A percentile compares a stretch with the other conserved stretches of the same genome.
These are phyloP conservation scores for Thysanoteuthis rhombus DNA, from an alignment of 2,888 invertebrate genomes.

Conservation along the genomic window DNA sequence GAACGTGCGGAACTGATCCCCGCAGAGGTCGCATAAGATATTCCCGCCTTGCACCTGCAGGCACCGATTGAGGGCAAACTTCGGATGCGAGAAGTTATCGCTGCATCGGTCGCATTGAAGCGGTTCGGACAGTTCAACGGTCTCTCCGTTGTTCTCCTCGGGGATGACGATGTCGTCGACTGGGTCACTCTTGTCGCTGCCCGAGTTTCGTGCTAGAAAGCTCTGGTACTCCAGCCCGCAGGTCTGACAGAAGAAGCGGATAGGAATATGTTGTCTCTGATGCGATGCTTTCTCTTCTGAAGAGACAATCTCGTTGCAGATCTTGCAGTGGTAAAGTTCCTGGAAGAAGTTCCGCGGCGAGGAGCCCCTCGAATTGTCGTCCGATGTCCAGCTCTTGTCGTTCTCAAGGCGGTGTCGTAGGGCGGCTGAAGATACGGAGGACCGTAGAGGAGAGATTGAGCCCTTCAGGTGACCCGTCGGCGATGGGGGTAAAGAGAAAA, in stretches of 20 bases:
- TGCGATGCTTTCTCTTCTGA: slow-evolving; percentile 49
- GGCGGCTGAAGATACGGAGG: background rate
- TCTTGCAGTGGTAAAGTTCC: slow-evolving; percentile 55
- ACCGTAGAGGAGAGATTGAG: background rate
- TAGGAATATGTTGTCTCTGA: slow-evolving; percentile 44
- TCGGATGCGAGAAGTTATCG: background rate
- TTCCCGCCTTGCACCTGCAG: slow-evolving; percentile 28
- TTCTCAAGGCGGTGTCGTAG: background rate
- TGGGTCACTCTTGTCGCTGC: slow-evolving; percentile 28
- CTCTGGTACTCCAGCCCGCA: slow-evolving; percentile 39
- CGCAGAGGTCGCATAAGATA: slow-evolving; percentile 48
- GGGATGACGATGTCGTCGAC: slow-evolving; percentile 13
- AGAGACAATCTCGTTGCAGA: slow-evolving; percentile 52
- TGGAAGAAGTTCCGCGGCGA: slow-evolving; percentile 44
- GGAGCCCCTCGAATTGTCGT: background rate
- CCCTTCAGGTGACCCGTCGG: background rate
- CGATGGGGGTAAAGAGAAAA: too few relatives aligned
- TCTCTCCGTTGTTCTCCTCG: background rate
- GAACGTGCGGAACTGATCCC: slow-evolving; percentile 45
- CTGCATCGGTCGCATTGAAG: slow-evolving; percentile 36
- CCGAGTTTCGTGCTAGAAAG: slow-evolving; percentile 26
- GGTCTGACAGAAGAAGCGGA: slow-evolving; percentile 40
- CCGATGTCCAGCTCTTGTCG: background rate
- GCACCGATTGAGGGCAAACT: background rate
- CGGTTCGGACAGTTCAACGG: slow-evolving; percentile 36